Percentiles rank a stretch among this genome's conserved stretches.
Evolutionary conservation across 2,797 vertebrate genomes (phyloP).

Genomic region (Streptopelia turtur): DNA sequence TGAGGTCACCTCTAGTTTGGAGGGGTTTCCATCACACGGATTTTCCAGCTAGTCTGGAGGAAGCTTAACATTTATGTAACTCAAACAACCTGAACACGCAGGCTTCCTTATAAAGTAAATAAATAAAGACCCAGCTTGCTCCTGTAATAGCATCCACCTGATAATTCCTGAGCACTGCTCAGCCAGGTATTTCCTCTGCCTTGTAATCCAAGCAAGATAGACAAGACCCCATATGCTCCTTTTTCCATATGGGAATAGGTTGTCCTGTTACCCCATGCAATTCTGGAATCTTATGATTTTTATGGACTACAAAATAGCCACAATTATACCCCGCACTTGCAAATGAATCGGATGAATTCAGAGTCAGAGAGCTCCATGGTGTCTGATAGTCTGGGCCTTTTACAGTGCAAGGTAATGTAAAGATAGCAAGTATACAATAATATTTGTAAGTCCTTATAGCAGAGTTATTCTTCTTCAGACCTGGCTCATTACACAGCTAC

Average conservation of each 20-base stretch:
- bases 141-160: constrained; percentile 36
- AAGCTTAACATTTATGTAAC: constrained; percentile 21
- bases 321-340: not conserved
- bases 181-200: constrained; percentile 57
- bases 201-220: constrained; percentile 13
- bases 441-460: not conserved
- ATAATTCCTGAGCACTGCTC: constrained; percentile 48
- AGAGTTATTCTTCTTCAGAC: not conserved
- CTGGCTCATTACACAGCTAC: not conserved
- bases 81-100: not conserved
- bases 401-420: not conserved
- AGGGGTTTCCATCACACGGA: not conserved
- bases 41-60: not conserved
- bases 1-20: not conserved
- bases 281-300: not conserved
- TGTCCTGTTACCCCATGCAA: not conserved
- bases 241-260: not conserved
- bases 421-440: not conserved
- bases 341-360: not conserved
- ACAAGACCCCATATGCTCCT: not conserved
- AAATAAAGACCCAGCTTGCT: not conserved
- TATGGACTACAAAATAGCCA: not conserved
- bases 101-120: constrained; percentile 9
- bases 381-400: not conserved
- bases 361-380: not conserved